Base-by-base conservation (phyloP, 2,888 invertebrate genomes). In the Ceratothoa steindachneri region DNA sequence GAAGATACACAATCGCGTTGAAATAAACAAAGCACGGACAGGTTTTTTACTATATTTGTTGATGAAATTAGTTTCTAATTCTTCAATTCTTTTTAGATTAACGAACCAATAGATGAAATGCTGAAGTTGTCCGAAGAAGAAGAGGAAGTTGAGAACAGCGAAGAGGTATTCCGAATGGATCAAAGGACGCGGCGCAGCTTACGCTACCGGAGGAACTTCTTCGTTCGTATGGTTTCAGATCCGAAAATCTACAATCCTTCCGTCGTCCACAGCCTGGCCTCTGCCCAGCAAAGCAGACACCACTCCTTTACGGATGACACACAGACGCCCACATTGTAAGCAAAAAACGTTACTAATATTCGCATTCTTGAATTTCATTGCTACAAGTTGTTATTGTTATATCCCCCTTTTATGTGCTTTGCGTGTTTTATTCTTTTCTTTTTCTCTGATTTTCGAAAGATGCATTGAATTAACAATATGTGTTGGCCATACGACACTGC, bases 241-340 rank as follows among this genome's bases (percentile, higher is more conserved):
- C 96, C 97, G 1, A 97, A 96, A 85, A 92, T 97, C 82, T 95
- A 95, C 87, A 94, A 95, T 86, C 94, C 95, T 31, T 92, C 93
- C 77, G 94, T 95, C 82, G 91, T 90, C 83, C 91, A 91, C 85
- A 88, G 90, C 0, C 87, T 90, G 22, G 55, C 80, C 12, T 41
- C 74, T 67, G 1, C 55, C 0, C 55, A 52, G 28, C 53, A 12
- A 28, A 22, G 41, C 3, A 1, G 52, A 51, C 52, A 51, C 19
- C 52, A 51, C 3, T 51, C 52, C 1, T 51, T 51, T 19, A 2
- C 52, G 2, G 52, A 51, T 60, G 60, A 7, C 60, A 15, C 12
- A 12, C 60, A 60, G 12, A 24, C 60, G 12, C 60, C 60, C 12
- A n/a, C 22, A 1, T 24, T 60, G 60, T 60, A 60, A 60, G 60